These are phyloP conservation scores for Branchellion lobata DNA, from an alignment of 2,888 invertebrate genomes.

Conservation along the genomic window DNA sequence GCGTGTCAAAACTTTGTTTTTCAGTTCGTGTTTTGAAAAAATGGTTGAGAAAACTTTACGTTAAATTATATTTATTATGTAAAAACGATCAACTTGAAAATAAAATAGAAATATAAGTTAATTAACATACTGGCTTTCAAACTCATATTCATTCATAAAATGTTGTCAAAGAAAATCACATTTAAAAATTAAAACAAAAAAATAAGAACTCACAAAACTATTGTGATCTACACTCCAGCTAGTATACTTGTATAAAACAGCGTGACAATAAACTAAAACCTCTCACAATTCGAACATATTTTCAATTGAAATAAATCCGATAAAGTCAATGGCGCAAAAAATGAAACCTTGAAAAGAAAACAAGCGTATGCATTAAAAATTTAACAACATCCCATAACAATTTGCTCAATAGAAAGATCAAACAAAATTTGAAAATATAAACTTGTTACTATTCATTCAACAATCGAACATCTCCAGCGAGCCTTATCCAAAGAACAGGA, in stretches of 20 bases:
- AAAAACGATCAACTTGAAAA: neutral
- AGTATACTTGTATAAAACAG: neutral
- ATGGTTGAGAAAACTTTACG: no score
- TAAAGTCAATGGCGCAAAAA: neutral
- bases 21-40: no score
- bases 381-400: slow-evolving; percentile 7
- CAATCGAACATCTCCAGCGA: neutral
- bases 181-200: slow-evolving; percentile 3
- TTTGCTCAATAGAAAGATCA: neutral
- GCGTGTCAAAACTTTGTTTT: no score
- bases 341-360: slow-evolving; percentile 14
- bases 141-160: slow-evolving; percentile 1
- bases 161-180: slow-evolving; percentile 15
- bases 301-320: slow-evolving; percentile 12
- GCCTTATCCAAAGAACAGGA: no score
- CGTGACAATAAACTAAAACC: neutral
- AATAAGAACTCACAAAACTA: neutral
- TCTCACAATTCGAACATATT: neutral
- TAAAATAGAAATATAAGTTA: neutral
- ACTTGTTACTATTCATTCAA: neutral
- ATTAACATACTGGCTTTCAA: neutral
- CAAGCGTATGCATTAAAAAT: slow-evolving; percentile 13
- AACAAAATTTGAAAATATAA: neutral
- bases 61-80: neutral
- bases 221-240: neutral